Evolutionary conservation across 2,797 vertebrate genomes (phyloP).

Genomic region (Epinephelus malabaricus): DNA sequence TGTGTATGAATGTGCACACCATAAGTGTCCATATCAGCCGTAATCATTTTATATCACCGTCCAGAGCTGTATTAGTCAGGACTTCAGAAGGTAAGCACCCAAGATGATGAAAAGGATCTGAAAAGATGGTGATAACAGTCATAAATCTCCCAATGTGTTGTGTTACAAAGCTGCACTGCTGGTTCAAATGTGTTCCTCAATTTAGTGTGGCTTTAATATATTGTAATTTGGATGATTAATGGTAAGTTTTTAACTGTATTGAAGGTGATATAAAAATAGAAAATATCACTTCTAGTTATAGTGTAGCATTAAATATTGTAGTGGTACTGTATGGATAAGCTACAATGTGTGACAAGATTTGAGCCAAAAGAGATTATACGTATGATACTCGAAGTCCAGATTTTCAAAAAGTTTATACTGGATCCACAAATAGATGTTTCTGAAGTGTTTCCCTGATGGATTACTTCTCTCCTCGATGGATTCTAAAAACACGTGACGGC

Average conservation of each 20-base stretch:
- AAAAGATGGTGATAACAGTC: constrained; percentile 53
- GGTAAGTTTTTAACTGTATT: constrained; percentile 27
- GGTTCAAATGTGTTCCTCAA: constrained; percentile 56
- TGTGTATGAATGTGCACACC: constrained; percentile 54
- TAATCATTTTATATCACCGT: constrained; percentile 68
- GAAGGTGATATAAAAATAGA: constrained; percentile 25
- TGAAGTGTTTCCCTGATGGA: too few relatives aligned
- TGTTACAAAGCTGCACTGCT: constrained; percentile 47
- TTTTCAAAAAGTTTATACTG: neutral
- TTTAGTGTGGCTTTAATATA: constrained; percentile 51
- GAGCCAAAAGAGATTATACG: neutral
- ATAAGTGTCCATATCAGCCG: constrained; percentile 69
- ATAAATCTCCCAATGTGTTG: constrained; percentile 69
- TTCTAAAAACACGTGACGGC: too few relatives aligned
- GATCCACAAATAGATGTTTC: neutral
- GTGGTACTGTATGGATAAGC: neutral
- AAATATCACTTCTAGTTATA: constrained; percentile 46
- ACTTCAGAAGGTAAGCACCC: constrained; percentile 51
- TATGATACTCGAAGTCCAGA: neutral
- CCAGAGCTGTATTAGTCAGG: constrained; percentile 58
- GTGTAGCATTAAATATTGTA: constrained; percentile 23
- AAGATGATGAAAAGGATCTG: constrained; percentile 65
- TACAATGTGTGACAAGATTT: constrained; percentile 12
- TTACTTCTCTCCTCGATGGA: too few relatives aligned
- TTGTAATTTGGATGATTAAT: constrained; percentile 65